These are phyloP conservation scores for Esperia sulphurella DNA, from an alignment of 2,888 invertebrate genomes.

Conservation along the genomic window DNA sequence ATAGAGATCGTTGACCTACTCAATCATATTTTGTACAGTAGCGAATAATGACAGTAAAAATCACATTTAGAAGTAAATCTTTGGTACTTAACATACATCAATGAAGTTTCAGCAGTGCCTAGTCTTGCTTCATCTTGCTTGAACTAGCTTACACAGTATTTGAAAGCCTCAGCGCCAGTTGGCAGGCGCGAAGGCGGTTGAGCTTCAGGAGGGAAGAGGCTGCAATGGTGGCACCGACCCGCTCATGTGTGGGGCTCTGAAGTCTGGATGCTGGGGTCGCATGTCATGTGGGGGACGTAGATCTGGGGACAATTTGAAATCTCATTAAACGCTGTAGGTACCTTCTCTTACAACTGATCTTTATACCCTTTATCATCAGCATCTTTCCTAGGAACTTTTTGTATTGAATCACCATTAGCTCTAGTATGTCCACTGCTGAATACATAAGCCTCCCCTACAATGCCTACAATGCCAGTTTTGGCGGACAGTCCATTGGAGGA, in stretches of 20 bases:
- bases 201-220: conserved; percentile 68
- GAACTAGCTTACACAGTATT: not conserved
- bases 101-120: no score
- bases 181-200: conserved; percentile 68
- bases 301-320: conserved; percentile 44
- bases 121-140: not conserved
- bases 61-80: conserved; percentile 3
- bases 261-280: conserved; percentile 58
- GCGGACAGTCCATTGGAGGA: no score
- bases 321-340: no score
- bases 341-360: no score
- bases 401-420: no score
- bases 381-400: no score
- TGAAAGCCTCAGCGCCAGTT: conserved; percentile 63
- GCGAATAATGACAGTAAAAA: not conserved
- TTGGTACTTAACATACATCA: conserved; percentile 2
- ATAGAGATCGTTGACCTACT: conserved; percentile 1
- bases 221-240: conserved; percentile 57
- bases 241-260: conserved; percentile 49
- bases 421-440: no score
- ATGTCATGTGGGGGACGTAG: conserved; percentile 51
- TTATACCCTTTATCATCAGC: no score
- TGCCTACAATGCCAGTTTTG: no score
- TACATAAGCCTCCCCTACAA: no score
- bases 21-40: not conserved